These are phyloP conservation scores for Nomada ruficornis DNA, from an alignment of 2,888 invertebrate genomes.

Conservation along the genomic window DNA sequence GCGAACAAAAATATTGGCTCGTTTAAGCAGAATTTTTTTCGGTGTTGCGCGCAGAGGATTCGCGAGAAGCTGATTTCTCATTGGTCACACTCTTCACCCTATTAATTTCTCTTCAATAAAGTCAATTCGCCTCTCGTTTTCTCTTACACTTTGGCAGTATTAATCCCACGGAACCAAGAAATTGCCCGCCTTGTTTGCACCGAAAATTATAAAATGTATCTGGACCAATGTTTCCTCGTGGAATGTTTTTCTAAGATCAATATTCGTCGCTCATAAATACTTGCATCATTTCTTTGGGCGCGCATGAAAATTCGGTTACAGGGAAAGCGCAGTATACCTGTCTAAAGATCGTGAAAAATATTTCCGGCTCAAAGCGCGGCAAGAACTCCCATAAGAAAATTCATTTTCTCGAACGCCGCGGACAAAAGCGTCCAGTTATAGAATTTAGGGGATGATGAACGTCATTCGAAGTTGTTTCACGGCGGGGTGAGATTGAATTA, in stretches of 20 bases:
- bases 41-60: neutral
- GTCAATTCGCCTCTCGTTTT: too few relatives aligned
- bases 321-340: too few relatives aligned
- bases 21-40: conserved; percentile 38
- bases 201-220: neutral
- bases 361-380: neutral
- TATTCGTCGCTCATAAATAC: too few relatives aligned
- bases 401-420: conserved; percentile 2
- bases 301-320: too few relatives aligned
- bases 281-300: too few relatives aligned
- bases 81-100: neutral
- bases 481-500: conserved; percentile 39
- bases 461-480: neutral
- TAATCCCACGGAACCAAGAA: too few relatives aligned
- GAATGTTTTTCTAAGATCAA: too few relatives aligned
- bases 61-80: neutral
- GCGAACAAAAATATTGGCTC: conserved; percentile 49
- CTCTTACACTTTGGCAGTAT: too few relatives aligned
- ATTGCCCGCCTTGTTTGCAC: neutral
- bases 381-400: conserved; percentile 1
- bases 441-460: neutral
- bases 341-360: too few relatives aligned
- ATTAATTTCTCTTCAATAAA: neutral
- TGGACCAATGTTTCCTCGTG: too few relatives aligned
- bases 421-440: neutral